Conservation (phyloP, 2,797 vertebrate genomes). For the Sus cebifrons region DNA sequence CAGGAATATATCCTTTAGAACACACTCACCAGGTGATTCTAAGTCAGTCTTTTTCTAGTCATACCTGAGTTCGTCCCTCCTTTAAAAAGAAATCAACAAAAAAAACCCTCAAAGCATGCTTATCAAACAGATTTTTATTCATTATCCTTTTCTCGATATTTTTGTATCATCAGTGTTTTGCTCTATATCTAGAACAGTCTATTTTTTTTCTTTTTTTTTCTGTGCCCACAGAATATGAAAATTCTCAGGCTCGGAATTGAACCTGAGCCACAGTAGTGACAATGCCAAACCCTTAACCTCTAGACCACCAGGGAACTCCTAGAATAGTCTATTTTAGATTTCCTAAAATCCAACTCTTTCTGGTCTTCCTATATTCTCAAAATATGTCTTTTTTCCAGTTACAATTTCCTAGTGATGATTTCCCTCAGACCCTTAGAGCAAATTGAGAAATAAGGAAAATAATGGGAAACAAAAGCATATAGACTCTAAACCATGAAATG, state of each 20-base stretch:
- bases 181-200: background rate
- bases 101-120: background rate
- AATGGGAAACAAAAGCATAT: background rate
- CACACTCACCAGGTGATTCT: background rate
- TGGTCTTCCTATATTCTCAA: conserved; percentile 18
- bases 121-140: background rate
- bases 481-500: background rate
- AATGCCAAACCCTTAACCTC: too few relatives aligned
- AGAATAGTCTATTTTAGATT: background rate
- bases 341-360: background rate
- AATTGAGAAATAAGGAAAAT: background rate
- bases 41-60: background rate
- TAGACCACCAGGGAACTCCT: too few relatives aligned
- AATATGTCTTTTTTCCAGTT: conserved; percentile 54
- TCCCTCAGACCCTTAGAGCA: background rate
- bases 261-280: too few relatives aligned
- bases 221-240: too few relatives aligned
- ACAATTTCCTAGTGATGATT: background rate
- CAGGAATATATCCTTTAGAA: background rate
- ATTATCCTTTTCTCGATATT: background rate
- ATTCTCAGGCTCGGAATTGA: too few relatives aligned
- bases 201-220: too few relatives aligned
- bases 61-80: background rate
- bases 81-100: background rate
- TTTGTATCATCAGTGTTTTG: background rate